These are phyloP conservation scores for Drosophila neoperkinsi DNA, from an alignment of 2,888 invertebrate genomes.

Conservation along the genomic window DNA sequence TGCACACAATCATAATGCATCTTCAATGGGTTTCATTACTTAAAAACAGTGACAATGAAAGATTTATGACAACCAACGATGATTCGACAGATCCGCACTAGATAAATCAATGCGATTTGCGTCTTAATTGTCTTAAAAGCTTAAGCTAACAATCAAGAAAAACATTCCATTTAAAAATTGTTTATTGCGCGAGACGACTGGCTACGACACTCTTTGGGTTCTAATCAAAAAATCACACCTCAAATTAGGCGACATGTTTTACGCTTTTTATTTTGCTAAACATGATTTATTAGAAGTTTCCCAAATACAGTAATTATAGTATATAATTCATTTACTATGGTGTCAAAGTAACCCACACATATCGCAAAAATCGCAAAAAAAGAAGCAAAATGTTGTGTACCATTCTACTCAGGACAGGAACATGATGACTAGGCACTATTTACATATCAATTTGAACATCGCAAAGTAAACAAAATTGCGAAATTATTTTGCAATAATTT, in stretches of 20 bases:
- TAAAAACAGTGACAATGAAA: constrained; percentile 33
- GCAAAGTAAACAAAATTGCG: constrained; percentile 18
- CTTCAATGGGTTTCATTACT: constrained; percentile 4
- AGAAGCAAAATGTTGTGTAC: not conserved
- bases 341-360: not conserved
- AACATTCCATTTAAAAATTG: constrained; percentile 7
- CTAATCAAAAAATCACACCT: constrained; percentile 21
- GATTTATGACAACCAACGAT: constrained; percentile 34
- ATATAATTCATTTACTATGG: constrained; percentile 1
- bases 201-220: constrained; percentile 2
- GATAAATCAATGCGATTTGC: constrained; percentile 24
- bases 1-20: not conserved
- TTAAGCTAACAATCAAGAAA: constrained; percentile 7
- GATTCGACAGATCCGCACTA: constrained; percentile 36
- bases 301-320: constrained; percentile 13
- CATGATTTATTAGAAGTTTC: constrained; percentile 1
- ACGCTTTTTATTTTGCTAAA: not conserved
- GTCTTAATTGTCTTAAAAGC: constrained; percentile 14
- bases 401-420: constrained; percentile 23
- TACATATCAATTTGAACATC: constrained; percentile 25
- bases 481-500: constrained; percentile 12
- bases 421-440: constrained; percentile 36
- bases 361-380: too few species aligned
- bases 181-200: constrained; percentile 1
- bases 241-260: not conserved